These are phyloP conservation scores for Alethe castanea DNA, from an alignment of 2,113 vertebrate genomes.

Conservation along the genomic window DNA sequence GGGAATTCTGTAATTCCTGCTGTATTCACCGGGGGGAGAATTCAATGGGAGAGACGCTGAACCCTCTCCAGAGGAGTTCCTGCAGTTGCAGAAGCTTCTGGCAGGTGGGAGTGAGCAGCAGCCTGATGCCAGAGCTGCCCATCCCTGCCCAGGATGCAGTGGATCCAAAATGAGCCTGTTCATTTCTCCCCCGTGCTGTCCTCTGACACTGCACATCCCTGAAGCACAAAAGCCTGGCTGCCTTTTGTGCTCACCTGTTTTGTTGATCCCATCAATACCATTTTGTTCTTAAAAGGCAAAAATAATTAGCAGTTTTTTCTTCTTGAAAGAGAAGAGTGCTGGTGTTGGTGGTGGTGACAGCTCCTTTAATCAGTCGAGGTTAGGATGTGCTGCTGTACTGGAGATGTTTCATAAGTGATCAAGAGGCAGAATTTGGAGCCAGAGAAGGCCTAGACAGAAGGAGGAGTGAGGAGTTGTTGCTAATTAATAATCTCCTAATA, in stretches of 20 bases:
- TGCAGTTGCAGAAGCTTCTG: neutral
- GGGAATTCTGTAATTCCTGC: neutral
- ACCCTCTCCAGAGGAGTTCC: neutral
- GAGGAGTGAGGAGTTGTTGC: neutral
- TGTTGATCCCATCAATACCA: constrained; percentile 49
- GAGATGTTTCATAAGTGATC: neutral
- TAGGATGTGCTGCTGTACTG: neutral
- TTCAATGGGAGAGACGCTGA: neutral
- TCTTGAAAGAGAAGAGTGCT: neutral
- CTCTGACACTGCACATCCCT: constrained; percentile 20
- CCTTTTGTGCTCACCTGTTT: constrained; percentile 74
- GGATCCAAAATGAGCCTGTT: constrained; percentile 49
- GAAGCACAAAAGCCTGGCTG: constrained; percentile 70
- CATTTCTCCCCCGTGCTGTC: constrained; percentile 4
- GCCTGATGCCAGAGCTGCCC: neutral
- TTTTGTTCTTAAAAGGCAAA: constrained; percentile 74
- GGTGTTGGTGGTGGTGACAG: neutral
- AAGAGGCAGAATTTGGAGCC: neutral
- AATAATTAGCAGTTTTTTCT: constrained; percentile 83
- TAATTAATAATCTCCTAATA: neutral
- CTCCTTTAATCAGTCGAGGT: neutral
- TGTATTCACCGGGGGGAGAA: neutral
- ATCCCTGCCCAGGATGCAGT: neutral
- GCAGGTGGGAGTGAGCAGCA: neutral
- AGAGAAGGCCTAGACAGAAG: neutral